Evolutionary conservation across 2,888 invertebrate genomes (phyloP).

Genomic region (Clivina fossor): DNA sequence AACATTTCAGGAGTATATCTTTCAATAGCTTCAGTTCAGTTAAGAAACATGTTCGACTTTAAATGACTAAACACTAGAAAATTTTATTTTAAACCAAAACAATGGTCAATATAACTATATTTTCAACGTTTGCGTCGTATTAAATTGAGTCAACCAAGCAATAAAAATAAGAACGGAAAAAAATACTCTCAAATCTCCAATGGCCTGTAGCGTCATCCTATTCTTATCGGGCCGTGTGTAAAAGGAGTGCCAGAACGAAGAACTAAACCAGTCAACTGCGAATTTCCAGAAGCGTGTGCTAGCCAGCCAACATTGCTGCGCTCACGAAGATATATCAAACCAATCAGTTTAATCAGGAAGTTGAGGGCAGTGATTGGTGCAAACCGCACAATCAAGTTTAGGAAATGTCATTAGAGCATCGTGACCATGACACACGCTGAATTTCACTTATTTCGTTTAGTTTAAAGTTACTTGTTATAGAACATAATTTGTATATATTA

Average conservation of each 20-base stretch:
- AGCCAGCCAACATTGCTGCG: background rate
- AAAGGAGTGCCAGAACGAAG: slow-evolving; percentile 1
- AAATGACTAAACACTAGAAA: no score
- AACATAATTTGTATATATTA: no score
- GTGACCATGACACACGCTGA: no score
- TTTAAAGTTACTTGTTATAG: background rate
- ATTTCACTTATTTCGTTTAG: background rate
- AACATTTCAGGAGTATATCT: no score
- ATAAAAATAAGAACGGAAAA: slow-evolving; percentile 18
- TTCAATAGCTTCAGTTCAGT: no score
- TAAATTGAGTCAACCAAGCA: slow-evolving; percentile 5
- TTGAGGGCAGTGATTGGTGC: slow-evolving; percentile 15
- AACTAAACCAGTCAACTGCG: slow-evolving; percentile 20
- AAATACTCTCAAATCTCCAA: slow-evolving; percentile 6
- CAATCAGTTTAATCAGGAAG: slow-evolving; percentile 24
- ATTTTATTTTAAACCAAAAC: no score
- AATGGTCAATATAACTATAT: no score
- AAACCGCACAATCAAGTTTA: slow-evolving; percentile 13
- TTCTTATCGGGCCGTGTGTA: slow-evolving; percentile 1
- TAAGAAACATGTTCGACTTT: no score
- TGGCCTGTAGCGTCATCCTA: no score
- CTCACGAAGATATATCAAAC: slow-evolving; percentile 15
- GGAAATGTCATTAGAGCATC: slow-evolving; percentile 15
- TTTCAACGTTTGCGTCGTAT: slow-evolving; percentile 1
- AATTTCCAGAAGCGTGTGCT: slow-evolving; percentile 16